Evolutionary conservation across 1,140 invertebrate species (phyloP).

Genomic region (Zaprionus africanus): DNA sequence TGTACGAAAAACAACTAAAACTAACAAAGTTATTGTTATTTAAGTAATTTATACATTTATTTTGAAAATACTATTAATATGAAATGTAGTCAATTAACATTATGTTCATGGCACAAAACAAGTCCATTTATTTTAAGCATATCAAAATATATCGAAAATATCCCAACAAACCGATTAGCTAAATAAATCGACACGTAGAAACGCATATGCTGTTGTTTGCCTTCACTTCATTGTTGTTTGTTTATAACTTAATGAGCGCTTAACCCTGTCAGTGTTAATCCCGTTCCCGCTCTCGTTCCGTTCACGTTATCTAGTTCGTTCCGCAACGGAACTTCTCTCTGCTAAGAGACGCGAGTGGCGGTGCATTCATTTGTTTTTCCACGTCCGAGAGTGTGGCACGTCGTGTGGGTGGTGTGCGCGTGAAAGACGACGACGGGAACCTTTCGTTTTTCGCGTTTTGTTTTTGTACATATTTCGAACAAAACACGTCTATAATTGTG

Average conservation of each 20-base stretch:
- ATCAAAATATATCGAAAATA: slow-evolving; percentile 6
- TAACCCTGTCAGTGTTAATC: slow-evolving; percentile 3
- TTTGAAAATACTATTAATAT: neutral
- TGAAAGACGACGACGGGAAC: slow-evolving; percentile 56
- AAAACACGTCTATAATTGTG: slow-evolving; percentile 54
- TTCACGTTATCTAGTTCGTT: slow-evolving; percentile 30
- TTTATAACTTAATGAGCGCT: neutral
- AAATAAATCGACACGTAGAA: neutral
- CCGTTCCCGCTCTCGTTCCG: slow-evolving; percentile 4
- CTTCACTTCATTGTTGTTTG: neutral
- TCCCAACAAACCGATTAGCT: neutral
- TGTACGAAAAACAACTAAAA: neutral
- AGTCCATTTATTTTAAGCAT: slow-evolving; percentile 6
- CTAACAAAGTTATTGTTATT: neutral
- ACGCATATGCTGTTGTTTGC: neutral
- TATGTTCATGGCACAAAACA: neutral
- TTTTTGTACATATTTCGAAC: slow-evolving; percentile 72
- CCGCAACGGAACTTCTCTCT: slow-evolving; percentile 30
- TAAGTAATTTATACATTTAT: neutral
- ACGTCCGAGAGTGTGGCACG: slow-evolving; percentile 53
- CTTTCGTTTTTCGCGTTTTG: slow-evolving; percentile 70
- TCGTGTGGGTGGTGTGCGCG: slow-evolving; percentile 58
- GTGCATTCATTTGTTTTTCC: slow-evolving; percentile 52
- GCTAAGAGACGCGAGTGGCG: slow-evolving; percentile 29
- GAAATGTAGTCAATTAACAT: slow-evolving; percentile 1